phyloP scores from a whole-genome alignment of 1,140 invertebrate species.

The Leucophenga varia region DNA sequence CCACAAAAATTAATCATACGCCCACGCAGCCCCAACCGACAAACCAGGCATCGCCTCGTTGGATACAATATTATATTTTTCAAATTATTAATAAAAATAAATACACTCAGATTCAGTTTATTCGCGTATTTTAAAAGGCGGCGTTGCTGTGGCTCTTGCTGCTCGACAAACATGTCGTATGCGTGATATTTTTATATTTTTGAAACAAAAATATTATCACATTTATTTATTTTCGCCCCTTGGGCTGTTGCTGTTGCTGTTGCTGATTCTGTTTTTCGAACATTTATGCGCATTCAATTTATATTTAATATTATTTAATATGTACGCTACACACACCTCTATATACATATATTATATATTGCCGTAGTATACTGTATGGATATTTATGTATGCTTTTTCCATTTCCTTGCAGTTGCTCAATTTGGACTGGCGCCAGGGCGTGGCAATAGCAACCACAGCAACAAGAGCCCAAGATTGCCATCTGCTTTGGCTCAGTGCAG shows the following conservation, averaged over 20 bases:
- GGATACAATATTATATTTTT: conserved; percentile 34
- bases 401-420: conserved; percentile 37
- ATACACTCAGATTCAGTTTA: too few species aligned
- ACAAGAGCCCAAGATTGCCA: conserved; percentile 15
- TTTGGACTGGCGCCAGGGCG: too few species aligned
- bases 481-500: conserved; percentile 27
- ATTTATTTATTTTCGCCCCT: conserved; percentile 14
- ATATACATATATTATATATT: conserved; percentile 8
- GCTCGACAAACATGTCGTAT: conserved; percentile 30
- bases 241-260: neutral
- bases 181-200: conserved; percentile 17
- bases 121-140: too few species aligned
- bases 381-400: too few species aligned
- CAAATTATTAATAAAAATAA: conserved; percentile 32
- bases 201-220: conserved; percentile 19
- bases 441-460: conserved; percentile 19
- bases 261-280: conserved; percentile 11
- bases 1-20: conserved; percentile 50
- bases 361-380: too few species aligned
- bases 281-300: conserved; percentile 36
- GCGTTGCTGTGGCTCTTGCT: too few species aligned
- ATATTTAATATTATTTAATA: conserved; percentile 24
- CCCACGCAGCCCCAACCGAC: conserved; percentile 18
- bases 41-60: conserved; percentile 14
- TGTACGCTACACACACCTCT: too few species aligned